Evolutionary conservation across 2,888 invertebrate species (phyloP).

Genomic region (Norana najaformis): DNA sequence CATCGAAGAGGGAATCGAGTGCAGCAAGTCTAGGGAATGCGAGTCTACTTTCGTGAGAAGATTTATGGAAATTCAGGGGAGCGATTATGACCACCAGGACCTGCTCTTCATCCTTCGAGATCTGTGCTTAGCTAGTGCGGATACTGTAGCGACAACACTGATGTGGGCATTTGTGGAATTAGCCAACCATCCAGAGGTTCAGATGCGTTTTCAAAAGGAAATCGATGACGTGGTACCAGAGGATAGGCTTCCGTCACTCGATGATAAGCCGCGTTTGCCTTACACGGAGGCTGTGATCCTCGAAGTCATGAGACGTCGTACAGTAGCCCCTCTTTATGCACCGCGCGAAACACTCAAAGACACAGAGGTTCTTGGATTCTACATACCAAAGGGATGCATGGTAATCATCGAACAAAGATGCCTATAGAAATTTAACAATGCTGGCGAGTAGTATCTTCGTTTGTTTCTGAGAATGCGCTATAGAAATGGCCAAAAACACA

Average conservation of each 20-base stretch:
- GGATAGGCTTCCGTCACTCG: background rate
- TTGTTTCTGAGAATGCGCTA: too few species aligned
- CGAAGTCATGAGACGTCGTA: background rate
- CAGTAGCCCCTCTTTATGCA: background rate
- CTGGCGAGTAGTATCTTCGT: too few species aligned
- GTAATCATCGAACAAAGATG: background rate
- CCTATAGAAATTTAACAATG: too few species aligned
- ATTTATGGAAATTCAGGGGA: background rate
- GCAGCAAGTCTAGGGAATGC: background rate
- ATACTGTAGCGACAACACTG: background rate
- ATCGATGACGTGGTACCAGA: conserved; percentile 1
- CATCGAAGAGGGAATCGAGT: background rate
- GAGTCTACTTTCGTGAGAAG: background rate
- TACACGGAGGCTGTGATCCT: background rate
- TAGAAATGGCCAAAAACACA: too few species aligned
- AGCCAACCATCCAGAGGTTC: background rate
- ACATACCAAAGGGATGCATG: background rate
- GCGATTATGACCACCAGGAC: background rate
- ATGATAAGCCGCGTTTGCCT: background rate
- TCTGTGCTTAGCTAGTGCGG: background rate
- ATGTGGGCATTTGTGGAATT: background rate
- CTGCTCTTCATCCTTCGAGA: background rate
- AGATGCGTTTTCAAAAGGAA: background rate
- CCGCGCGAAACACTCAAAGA: background rate
- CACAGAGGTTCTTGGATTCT: background rate